Percentiles rank a stretch among this genome's conserved stretches.
Conservation (phyloP, 2,888 invertebrate genomes). For the Eilema sororculum region DNA sequence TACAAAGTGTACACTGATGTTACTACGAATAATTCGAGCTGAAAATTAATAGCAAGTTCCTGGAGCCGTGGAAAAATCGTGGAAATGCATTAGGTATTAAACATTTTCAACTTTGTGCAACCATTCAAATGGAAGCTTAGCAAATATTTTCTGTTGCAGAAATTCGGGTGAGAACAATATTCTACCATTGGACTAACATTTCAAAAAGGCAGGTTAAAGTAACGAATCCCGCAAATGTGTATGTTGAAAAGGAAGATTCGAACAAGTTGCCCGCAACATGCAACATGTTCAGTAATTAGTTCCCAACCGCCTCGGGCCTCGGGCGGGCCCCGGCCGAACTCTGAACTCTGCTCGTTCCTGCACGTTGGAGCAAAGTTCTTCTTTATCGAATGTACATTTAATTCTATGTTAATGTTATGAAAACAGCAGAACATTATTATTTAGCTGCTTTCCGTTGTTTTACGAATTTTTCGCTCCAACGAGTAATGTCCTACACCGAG, state of each 20-base stretch:
- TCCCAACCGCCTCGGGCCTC: not conserved
- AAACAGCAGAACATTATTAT: not conserved
- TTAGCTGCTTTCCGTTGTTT: not conserved
- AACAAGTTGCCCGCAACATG: not conserved
- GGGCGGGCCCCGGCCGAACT: not conserved
- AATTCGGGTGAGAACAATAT: not conserved
- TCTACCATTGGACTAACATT: not conserved
- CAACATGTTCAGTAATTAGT: not conserved
- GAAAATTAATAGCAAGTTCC: not conserved
- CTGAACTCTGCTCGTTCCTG: not conserved
- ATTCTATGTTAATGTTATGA: not conserved
- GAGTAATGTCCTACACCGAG: no score
- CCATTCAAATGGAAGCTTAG: no score
- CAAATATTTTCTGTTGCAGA: not conserved
- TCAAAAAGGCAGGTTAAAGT: not conserved
- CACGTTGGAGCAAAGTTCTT: not conserved
- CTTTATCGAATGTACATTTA: not conserved
- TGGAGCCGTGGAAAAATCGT: not conserved
- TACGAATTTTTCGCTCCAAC: not conserved
- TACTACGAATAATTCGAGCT: not conserved
- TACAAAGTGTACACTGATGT: not conserved
- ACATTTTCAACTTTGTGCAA: not conserved
- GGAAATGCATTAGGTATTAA: not conserved
- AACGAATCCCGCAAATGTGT: not conserved
- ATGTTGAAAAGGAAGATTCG: not conserved